These are phyloP conservation scores for Tamias sibiricus DNA, from an alignment of 2,113 vertebrate species.

Conservation along the genomic window DNA sequence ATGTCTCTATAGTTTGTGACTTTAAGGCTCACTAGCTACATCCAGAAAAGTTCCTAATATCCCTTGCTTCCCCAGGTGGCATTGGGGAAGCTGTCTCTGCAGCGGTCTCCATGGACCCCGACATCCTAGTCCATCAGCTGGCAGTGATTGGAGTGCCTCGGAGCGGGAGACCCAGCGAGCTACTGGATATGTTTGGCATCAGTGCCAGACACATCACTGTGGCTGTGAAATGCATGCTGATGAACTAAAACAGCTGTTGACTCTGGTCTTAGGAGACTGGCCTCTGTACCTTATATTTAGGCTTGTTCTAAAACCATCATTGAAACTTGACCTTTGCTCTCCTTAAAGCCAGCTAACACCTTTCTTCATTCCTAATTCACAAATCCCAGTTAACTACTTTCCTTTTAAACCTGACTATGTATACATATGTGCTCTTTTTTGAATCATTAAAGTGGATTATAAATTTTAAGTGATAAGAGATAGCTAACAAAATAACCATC, in stretches of 20 bases:
- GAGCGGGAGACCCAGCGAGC: conserved; percentile 88
- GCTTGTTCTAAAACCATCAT: background rate
- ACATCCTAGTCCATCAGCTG: conserved; percentile 88
- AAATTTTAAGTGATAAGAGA: background rate
- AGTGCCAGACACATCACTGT: conserved; percentile 88
- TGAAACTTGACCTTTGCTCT: background rate
- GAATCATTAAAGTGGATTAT: background rate
- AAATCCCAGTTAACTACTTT: background rate
- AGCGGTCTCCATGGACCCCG: conserved; percentile 88
- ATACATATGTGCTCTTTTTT: background rate
- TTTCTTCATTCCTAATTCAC: background rate
- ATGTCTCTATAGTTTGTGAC: background rate
- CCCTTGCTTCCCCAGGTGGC: conserved; percentile 86
- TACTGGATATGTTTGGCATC: conserved; percentile 90
- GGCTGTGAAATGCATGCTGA: conserved; percentile 88
- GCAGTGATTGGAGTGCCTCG: conserved; percentile 88
- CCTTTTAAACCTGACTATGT: background rate
- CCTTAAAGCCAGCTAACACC: background rate
- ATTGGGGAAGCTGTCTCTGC: conserved; percentile 92
- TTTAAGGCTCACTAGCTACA: background rate
- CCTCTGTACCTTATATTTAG: background rate
- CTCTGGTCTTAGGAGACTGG: background rate
- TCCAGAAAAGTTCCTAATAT: background rate
- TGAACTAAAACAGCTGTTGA: conserved; percentile 80
- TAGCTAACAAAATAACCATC: background rate